phyloP scores from a whole-genome alignment of 1,140 invertebrate genomes.

The Drosophila takahashii region DNA sequence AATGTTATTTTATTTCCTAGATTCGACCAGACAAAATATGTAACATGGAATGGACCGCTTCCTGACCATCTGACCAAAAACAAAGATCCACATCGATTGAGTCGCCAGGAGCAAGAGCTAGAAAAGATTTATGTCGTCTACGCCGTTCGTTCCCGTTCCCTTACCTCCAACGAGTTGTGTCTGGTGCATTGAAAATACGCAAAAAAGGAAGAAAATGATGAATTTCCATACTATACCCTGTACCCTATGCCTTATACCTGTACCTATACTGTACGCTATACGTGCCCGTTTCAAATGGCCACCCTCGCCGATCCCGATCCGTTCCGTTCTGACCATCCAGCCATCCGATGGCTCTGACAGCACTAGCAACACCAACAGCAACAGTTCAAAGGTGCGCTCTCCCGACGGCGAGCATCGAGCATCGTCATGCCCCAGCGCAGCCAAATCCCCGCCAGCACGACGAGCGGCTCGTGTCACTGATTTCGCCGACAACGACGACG shows the following conservation, averaged over 20 bases:
- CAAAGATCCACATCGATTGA: constrained; percentile 39
- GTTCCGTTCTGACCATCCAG: constrained; percentile 47
- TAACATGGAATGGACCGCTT: neutral
- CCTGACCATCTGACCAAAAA: constrained; percentile 5
- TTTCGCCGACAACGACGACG: constrained; percentile 45
- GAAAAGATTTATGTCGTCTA: constrained; percentile 72
- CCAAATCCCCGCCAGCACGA: constrained; percentile 65
- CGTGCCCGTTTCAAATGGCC: constrained; percentile 19
- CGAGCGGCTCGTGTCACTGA: constrained; percentile 74
- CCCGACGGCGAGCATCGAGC: constrained; percentile 28
- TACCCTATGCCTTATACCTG: neutral
- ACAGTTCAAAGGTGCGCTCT: constrained; percentile 17
- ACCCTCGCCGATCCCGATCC: constrained; percentile 11
- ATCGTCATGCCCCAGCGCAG: constrained; percentile 69
- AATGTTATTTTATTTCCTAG: neutral
- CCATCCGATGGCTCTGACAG: constrained; percentile 70
- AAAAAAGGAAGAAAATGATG: constrained; percentile 71
- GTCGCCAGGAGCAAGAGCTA: constrained; percentile 31
- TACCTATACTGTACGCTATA: constrained; percentile 37
- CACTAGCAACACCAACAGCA: constrained; percentile 40
- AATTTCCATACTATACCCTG: constrained; percentile 71
- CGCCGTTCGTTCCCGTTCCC: constrained; percentile 15
- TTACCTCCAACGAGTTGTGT: constrained; percentile 29
- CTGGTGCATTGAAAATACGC: constrained; percentile 37
- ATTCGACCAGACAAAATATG: neutral